Evolutionary conservation across 2,797 vertebrate species (phyloP).

Genomic region (Enteromius fasciolatus): DNA sequence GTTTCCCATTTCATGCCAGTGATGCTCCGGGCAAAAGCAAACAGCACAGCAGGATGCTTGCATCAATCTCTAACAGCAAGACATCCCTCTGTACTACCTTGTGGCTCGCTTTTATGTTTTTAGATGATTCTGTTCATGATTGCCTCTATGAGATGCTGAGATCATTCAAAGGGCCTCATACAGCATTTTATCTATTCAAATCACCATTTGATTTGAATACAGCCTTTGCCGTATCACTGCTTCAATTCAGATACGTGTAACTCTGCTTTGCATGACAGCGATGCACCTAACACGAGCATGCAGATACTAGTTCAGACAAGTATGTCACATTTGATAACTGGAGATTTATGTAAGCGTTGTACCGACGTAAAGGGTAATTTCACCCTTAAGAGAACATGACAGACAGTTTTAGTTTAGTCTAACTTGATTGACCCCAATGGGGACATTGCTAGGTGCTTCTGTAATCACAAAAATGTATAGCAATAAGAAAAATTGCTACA

Average conservation of each 20-base stretch:
- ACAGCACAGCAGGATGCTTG: constrained; percentile 56
- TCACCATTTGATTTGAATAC: background rate
- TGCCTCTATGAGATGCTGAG: constrained; percentile 18
- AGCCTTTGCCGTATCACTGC: background rate
- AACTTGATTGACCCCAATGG: background rate
- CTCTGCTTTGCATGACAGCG: background rate
- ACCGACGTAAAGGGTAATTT: background rate
- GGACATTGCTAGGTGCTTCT: background rate
- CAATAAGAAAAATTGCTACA: too few relatives aligned
- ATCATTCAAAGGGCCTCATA: constrained; percentile 18
- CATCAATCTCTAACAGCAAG: constrained; percentile 17
- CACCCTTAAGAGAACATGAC: background rate
- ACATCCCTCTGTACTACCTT: constrained; percentile 27
- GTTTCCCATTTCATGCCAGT: constrained; percentile 32
- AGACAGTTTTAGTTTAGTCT: background rate
- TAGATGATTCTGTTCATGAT: background rate
- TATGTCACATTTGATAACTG: background rate
- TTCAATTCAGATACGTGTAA: background rate
- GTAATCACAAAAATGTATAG: background rate
- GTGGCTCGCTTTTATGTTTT: constrained; percentile 13
- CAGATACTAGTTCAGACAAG: background rate
- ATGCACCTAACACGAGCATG: background rate
- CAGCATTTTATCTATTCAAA: background rate
- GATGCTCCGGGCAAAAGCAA: constrained; percentile 58
- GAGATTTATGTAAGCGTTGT: background rate